These are phyloP conservation scores for Peucedramus taeniatus DNA, from an alignment of 2,113 vertebrate genomes.

Conservation along the genomic window DNA sequence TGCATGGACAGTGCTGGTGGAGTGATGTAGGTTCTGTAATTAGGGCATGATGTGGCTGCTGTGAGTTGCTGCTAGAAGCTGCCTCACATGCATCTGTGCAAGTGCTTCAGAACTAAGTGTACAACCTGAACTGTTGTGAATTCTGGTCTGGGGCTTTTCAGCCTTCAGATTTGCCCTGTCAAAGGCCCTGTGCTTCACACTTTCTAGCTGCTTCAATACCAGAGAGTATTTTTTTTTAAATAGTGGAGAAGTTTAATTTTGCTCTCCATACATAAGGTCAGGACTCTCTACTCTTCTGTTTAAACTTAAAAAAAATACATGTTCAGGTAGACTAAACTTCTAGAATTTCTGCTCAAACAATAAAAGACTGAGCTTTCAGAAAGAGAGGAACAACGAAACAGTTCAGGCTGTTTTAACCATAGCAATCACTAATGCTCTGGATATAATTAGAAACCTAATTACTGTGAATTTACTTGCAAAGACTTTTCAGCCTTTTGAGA, in stretches of 20 bases:
- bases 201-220: neutral
- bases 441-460: constrained; percentile 63
- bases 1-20: neutral
- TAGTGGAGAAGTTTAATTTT: neutral
- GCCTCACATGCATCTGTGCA: neutral
- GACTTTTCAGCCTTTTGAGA: constrained; percentile 36
- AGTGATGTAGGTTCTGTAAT: neutral
- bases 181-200: neutral
- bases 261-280: neutral
- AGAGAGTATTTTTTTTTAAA: neutral
- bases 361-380: neutral
- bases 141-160: neutral
- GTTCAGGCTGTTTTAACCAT: neutral
- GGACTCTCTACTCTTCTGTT: neutral
- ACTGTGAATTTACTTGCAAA: constrained; percentile 30
- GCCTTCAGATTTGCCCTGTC: neutral
- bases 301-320: neutral
- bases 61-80: neutral
- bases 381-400: neutral
- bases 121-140: neutral
- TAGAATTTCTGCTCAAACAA: neutral
- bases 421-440: neutral
- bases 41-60: neutral
- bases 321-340: neutral
- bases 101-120: neutral